A percentile compares a stretch with the other conserved stretches of the same genome.
Conservation (phyloP, 2,888 invertebrate species). For the Cenopis cana region DNA sequence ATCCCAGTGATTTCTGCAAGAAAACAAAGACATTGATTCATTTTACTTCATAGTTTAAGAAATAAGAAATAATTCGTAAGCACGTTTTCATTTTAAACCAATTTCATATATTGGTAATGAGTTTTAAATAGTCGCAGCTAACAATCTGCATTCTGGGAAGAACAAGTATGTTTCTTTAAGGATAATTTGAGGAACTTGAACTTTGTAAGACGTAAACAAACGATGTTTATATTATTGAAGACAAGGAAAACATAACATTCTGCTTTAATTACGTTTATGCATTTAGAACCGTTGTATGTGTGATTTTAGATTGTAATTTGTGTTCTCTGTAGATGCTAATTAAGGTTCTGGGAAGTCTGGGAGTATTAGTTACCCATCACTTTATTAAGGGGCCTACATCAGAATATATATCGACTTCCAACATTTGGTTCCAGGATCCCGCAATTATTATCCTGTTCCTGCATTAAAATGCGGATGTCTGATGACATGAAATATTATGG, state of each 20-base stretch:
- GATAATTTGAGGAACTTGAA: slow-evolving; percentile 11
- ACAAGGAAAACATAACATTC: slow-evolving; percentile 7
- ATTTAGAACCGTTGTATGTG: neutral
- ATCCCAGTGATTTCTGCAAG: slow-evolving; percentile 81
- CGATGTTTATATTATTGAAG: neutral
- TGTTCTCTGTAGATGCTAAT: neutral
- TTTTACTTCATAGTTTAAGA: slow-evolving; percentile 55
- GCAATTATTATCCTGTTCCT: no score
- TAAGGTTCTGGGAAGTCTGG: neutral
- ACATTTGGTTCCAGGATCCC: no score
- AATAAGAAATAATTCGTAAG: slow-evolving; percentile 16
- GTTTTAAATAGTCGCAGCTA: neutral
- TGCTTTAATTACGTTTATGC: neutral
- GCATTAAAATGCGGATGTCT: no score
- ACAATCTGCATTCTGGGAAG: neutral
- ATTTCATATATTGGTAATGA: no score
- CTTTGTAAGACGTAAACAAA: slow-evolving; percentile 16
- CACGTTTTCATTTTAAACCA: no score
- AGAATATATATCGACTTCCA: neutral
- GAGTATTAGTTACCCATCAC: neutral
- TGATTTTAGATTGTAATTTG: neutral
- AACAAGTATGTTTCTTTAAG: slow-evolving; percentile 4
- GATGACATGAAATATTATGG: no score
- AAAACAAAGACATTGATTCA: slow-evolving; percentile 65
- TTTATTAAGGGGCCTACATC: neutral